These are phyloP conservation scores for Potorous gilbertii DNA, from an alignment of 2,797 vertebrate genomes.

Conservation along the genomic window DNA sequence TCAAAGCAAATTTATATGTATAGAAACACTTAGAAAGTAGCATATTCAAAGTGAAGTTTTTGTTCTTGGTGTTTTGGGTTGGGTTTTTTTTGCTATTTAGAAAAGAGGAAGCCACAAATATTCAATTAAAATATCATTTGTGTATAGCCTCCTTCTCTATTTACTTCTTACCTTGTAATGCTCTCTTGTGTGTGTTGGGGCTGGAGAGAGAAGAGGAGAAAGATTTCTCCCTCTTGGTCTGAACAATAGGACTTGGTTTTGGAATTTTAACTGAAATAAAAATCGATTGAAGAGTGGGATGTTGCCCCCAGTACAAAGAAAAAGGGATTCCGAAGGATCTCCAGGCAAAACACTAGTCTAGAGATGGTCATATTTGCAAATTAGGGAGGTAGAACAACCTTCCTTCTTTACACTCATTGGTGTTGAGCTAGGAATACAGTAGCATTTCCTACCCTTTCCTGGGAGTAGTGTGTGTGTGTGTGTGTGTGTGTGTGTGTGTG, in stretches of 20 bases:
- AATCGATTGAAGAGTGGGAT: conserved; percentile 12
- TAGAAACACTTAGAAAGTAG: neutral
- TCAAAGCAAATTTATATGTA: neutral
- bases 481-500: too few relatives aligned
- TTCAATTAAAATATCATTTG: neutral
- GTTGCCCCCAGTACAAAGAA: neutral
- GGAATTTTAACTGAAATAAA: conserved; percentile 34
- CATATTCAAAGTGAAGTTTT: neutral
- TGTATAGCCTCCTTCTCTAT: neutral
- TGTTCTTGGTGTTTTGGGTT: neutral
- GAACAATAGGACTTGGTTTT: conserved; percentile 35
- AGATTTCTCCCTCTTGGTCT: neutral
- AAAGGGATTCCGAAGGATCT: neutral
- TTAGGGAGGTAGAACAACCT: neutral
- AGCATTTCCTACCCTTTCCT: neutral
- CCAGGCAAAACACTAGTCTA: neutral
- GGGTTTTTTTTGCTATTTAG: neutral
- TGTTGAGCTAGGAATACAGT: neutral
- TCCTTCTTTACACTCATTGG: neutral
- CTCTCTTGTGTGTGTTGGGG: neutral
- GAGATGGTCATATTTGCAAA: neutral
- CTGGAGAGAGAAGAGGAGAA: neutral
- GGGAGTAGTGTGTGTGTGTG: neutral
- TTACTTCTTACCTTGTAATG: conserved; percentile 30
- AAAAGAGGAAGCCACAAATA: neutral